phyloP scores from a whole-genome alignment of 1,140 invertebrate genomes.

The Drosophila ironensis region DNA sequence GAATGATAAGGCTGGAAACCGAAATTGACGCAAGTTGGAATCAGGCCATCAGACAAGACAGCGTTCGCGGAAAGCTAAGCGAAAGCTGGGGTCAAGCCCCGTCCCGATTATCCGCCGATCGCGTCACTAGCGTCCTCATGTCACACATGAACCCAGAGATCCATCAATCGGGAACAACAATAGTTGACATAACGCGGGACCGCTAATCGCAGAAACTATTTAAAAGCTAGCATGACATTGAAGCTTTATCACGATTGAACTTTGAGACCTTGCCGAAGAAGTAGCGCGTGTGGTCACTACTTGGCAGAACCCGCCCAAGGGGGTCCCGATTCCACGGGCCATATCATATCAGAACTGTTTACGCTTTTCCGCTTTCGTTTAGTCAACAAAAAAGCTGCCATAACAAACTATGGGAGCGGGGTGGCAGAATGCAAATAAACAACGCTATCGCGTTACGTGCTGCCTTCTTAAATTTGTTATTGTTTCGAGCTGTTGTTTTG shows the following conservation, averaged over 20 bases:
- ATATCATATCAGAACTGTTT: slow-evolving; percentile 27
- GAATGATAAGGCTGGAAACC: slow-evolving; percentile 24
- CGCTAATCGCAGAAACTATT: slow-evolving; percentile 28
- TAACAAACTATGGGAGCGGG: slow-evolving; percentile 13
- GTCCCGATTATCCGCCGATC: neutral
- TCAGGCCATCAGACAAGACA: slow-evolving; percentile 33
- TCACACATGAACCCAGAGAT: too few relatives aligned
- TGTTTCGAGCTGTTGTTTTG: slow-evolving; percentile 8
- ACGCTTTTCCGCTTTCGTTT: slow-evolving; percentile 21
- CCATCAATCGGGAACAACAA: neutral
- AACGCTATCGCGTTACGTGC: slow-evolving; percentile 45
- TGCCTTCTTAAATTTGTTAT: slow-evolving; percentile 12
- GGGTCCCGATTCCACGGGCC: neutral
- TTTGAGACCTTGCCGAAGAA: slow-evolving; percentile 20
- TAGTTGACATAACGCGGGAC: slow-evolving; percentile 14
- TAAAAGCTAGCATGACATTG: slow-evolving; percentile 26
- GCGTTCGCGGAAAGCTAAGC: slow-evolving; percentile 9
- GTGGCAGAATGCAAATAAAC: slow-evolving; percentile 47
- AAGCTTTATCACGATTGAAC: slow-evolving; percentile 11
- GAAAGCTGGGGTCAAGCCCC: slow-evolving; percentile 12
- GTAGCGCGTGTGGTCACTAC: too few relatives aligned
- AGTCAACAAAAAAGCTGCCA: slow-evolving; percentile 37
- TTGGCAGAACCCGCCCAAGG: too few relatives aligned
- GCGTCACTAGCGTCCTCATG: too few relatives aligned
- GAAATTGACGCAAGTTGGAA: slow-evolving; percentile 34